Percentiles rank a stretch among this genome's conserved stretches.
Conservation (phyloP, 2,888 invertebrate genomes). For the Synanthedon vespiformis region DNA sequence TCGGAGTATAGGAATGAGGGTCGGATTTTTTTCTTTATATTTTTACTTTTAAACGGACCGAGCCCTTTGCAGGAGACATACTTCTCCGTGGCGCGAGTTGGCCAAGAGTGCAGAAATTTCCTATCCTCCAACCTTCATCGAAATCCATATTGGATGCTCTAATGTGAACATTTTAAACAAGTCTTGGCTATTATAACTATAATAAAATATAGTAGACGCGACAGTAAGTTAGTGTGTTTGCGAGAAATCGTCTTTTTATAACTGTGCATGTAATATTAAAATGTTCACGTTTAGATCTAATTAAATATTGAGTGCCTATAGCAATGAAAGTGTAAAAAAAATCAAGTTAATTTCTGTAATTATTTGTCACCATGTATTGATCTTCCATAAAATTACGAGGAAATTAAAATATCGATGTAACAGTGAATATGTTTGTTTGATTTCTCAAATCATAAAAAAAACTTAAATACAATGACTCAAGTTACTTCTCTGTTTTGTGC, state of each 20-base stretch:
- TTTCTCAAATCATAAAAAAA: conserved; percentile 16
- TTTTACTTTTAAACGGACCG: too few species aligned
- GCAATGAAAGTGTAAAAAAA: conserved; percentile 65
- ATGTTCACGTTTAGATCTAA: conserved; percentile 68
- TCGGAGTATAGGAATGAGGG: too few species aligned
- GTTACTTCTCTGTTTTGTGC: too few species aligned
- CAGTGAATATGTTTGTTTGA: conserved; percentile 52
- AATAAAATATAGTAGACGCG: conserved; percentile 33
- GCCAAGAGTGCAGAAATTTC: too few species aligned
- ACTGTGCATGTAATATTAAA: conserved; percentile 60
- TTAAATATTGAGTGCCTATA: conserved; percentile 67
- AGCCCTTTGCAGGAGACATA: too few species aligned
- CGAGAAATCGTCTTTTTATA: conserved; percentile 57
- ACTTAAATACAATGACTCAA: neutral
- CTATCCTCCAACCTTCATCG: too few species aligned
- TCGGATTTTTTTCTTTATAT: too few species aligned
- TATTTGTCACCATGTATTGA: conserved; percentile 70
- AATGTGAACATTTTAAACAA: conserved; percentile 64
- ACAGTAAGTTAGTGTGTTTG: conserved; percentile 49
- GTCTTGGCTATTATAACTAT: conserved; percentile 49
- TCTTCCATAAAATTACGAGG: conserved; percentile 71
- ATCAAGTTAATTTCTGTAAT: conserved; percentile 65
- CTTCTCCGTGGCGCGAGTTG: too few species aligned
- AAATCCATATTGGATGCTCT: conserved; percentile 35
- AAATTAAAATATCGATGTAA: conserved; percentile 71